These are phyloP conservation scores for Yponomeuta malinellus DNA, from an alignment of 2,888 invertebrate genomes.

Conservation along the genomic window DNA sequence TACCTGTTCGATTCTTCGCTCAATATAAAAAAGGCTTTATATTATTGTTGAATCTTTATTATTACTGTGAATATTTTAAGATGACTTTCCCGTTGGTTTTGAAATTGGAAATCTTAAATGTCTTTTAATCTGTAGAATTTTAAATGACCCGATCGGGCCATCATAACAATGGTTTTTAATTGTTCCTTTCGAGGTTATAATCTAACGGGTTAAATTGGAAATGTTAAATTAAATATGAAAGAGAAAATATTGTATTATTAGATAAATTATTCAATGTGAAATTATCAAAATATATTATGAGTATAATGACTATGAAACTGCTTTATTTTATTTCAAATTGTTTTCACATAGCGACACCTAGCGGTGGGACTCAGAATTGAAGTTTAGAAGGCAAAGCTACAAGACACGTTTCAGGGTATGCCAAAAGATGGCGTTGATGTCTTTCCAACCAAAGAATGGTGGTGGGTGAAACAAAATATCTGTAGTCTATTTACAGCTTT, in stretches of 20 bases:
- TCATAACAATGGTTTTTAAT: too few species aligned
- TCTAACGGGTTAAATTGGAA: not conserved
- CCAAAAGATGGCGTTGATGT: not conserved
- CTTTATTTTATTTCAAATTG: not conserved
- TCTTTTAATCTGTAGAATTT: not conserved
- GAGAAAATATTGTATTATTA: not conserved
- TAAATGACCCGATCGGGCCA: too few species aligned
- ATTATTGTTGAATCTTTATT: constrained; percentile 66
- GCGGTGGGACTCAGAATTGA: not conserved
- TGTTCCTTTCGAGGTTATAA: too few species aligned
- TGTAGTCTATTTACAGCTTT: not conserved
- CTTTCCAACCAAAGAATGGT: not conserved
- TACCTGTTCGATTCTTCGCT: constrained; percentile 68
- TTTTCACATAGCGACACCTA: not conserved
- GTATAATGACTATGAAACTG: not conserved
- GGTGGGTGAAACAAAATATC: not conserved
- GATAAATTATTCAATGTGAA: not conserved
- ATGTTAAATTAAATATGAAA: not conserved
- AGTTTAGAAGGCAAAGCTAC: constrained; percentile 11
- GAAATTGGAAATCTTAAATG: constrained; percentile 21
- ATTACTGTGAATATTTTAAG: not conserved
- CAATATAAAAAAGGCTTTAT: constrained; percentile 69
- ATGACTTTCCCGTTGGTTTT: not conserved
- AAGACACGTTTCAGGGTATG: constrained; percentile 2
- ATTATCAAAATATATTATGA: not conserved